phyloP scores from a whole-genome alignment of 1,140 invertebrate species.

The Drosophila repletoides region DNA sequence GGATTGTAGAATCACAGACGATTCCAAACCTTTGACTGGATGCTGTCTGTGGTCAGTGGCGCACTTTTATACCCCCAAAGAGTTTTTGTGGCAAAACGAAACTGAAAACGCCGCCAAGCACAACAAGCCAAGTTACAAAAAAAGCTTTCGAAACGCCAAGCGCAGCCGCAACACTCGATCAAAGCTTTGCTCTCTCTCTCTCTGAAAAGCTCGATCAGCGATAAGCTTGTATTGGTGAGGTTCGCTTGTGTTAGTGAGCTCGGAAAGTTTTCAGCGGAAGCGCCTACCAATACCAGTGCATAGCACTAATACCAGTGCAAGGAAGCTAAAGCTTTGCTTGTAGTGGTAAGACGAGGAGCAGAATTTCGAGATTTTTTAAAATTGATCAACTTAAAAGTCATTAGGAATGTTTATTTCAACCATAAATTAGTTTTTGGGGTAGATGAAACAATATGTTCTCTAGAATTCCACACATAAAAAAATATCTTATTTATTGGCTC shows the following conservation, averaged over 20 bases:
- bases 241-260: conserved; percentile 39
- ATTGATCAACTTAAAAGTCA: conserved; percentile 27
- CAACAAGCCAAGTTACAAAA: conserved; percentile 39
- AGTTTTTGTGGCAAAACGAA: conserved; percentile 83
- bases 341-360: conserved; percentile 28
- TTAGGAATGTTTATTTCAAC: conserved; percentile 16
- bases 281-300: conserved; percentile 41
- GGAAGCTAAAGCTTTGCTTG: conserved; percentile 1
- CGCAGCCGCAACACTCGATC: conserved; percentile 5
- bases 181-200: conserved; percentile 18
- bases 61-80: conserved; percentile 85
- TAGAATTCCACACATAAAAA: conserved; percentile 57
- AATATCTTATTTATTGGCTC: conserved; percentile 41
- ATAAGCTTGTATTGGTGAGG: conserved; percentile 23
- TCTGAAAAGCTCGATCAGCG: conserved; percentile 41
- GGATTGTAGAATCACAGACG: conserved; percentile 81
- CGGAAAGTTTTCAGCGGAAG: conserved; percentile 65
- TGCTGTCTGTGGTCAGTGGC: conserved; percentile 85
- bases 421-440: conserved; percentile 49
- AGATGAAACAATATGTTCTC: conserved; percentile 35
- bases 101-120: conserved; percentile 66
- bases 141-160: conserved; percentile 55
- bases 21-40: conserved; percentile 85
- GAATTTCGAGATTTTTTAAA: conserved; percentile 29
- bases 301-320: conserved; percentile 31